Evolutionary conservation across 1,140 invertebrate species (phyloP), one percentile per base, ranked within the genome.

Genomic region (Brachionus plicatilis): DNA sequence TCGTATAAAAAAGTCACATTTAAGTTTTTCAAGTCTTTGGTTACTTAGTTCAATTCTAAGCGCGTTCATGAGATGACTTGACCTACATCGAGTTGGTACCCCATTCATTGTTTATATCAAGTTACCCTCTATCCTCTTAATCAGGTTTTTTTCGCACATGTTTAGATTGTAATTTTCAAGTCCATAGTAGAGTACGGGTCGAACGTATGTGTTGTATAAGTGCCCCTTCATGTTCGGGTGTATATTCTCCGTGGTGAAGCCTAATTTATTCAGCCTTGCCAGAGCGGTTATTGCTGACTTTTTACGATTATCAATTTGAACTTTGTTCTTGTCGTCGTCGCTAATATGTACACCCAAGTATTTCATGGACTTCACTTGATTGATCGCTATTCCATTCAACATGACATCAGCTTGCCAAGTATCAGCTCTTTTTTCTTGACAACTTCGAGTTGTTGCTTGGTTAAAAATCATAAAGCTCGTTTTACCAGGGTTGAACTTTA

Each of bases 401-500:
- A 24, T 20, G 17, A 76, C 8, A n/a, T 47, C 43, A 2, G 43
- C 43, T 47, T 76, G 72, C 72, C 72, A 76, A 17, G 45, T 47
- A 20, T 76, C 72, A 24, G 43, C 41, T 76, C 72, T 75, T 47
- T 24, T 45, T 76, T 76, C 72, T 24, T 47, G n/a, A 24, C n/a
- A n/a, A 47, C 8, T 76, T 11, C 72, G n/a, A 24, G 17, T 76
- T 20, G 14, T 76, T 20, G 43, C 27, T 47, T 20, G 11, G 27
- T 76, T 76, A 24, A 76, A 50, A 47, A 76, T 37, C 17, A 76
- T 76, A 50, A 47, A 76, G 12, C 8, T 76, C 27, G 72, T 76
- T 76, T 76, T 50, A 24, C 11, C 45, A 24, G 72, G 45, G 17
- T 76, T 76, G 27, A 33, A 76, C 11, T 37, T 47, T 47, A 47